Evolutionary conservation across 2,888 invertebrate species (phyloP).

Genomic region (Phalangium opilio): DNA sequence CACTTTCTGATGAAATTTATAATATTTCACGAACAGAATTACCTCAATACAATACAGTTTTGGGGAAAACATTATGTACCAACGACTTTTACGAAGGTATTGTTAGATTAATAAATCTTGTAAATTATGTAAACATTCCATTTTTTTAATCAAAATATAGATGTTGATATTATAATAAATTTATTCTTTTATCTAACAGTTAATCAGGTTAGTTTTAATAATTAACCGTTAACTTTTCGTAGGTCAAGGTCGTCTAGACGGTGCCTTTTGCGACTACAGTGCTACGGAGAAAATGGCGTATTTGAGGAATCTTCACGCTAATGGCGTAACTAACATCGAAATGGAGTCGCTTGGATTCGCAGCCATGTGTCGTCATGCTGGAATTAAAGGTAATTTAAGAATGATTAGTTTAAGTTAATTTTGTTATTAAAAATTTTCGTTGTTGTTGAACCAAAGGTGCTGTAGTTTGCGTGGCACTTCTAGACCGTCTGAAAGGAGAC

Average conservation of each 20-base stretch:
- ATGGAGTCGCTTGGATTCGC: slow-evolving; percentile 93
- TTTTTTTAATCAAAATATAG: too few relatives aligned
- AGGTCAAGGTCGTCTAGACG: slow-evolving; percentile 75
- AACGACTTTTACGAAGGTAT: slow-evolving; percentile 91
- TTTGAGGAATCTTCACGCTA: slow-evolving; percentile 42
- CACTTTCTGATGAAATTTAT: slow-evolving; percentile 61
- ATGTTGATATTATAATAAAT: too few relatives aligned
- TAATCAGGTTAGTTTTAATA: too few relatives aligned
- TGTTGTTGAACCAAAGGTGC: slow-evolving; percentile 45
- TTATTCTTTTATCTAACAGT: too few relatives aligned
- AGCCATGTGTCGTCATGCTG: slow-evolving; percentile 81
- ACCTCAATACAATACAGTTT: slow-evolving; percentile 41
- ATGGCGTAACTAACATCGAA: slow-evolving; percentile 86
- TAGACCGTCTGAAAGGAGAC: slow-evolving; percentile 85
- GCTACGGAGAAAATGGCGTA: slow-evolving; percentile 82
- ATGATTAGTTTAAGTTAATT: too few relatives aligned
- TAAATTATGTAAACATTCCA: too few relatives aligned
- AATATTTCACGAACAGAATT: slow-evolving; percentile 46
- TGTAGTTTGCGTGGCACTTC: slow-evolving; percentile 72
- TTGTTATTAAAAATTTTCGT: too few relatives aligned
- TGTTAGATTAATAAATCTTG: too few relatives aligned
- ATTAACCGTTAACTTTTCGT: slow-evolving; percentile 11
- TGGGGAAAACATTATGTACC: slow-evolving; percentile 89
- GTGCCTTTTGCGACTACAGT: slow-evolving; percentile 88
- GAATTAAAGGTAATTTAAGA: slow-evolving; percentile 63